Percentiles rank a stretch among this genome's conserved stretches.
Conservation (phyloP, 2,797 vertebrate genomes). For the Danio tinwini region DNA sequence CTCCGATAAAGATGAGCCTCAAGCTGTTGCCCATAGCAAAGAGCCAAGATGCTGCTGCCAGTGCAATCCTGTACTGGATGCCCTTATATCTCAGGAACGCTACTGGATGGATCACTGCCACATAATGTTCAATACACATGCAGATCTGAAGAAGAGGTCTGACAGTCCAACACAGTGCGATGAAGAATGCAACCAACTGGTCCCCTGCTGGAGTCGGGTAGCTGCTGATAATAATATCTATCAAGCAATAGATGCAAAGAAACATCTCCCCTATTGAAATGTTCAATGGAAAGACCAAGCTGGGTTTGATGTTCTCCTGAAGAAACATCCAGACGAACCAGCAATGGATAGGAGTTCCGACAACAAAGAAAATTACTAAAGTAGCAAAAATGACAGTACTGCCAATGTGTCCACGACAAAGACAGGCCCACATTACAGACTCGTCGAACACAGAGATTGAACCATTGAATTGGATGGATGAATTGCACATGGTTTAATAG, state of each 20-base stretch:
- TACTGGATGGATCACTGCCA: conserved; percentile 38
- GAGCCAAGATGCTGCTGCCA: neutral
- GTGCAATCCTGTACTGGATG: neutral
- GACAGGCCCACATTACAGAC: neutral
- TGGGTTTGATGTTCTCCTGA: conserved; percentile 1
- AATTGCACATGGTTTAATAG: conserved; percentile 4
- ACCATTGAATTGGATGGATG: neutral
- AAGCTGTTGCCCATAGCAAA: conserved; percentile 9
- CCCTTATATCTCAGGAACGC: conserved; percentile 25
- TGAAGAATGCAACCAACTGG: neutral
- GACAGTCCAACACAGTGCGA: conserved; percentile 8
- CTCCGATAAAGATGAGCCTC: neutral
- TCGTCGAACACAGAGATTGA: neutral
- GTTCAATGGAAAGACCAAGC: neutral
- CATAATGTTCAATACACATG: conserved; percentile 26
- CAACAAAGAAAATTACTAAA: neutral
- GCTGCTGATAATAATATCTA: neutral
- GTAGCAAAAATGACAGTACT: neutral
- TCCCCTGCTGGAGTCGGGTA: too few species aligned
- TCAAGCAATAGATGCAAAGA: neutral
- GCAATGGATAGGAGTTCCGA: neutral
- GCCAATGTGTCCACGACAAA: neutral
- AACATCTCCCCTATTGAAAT: neutral
- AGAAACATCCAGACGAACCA: neutral
- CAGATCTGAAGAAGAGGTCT: conserved; percentile 19